phyloP scores from a whole-genome alignment of 2,797 vertebrate species.

The Artibeus jamaicensis region DNA sequence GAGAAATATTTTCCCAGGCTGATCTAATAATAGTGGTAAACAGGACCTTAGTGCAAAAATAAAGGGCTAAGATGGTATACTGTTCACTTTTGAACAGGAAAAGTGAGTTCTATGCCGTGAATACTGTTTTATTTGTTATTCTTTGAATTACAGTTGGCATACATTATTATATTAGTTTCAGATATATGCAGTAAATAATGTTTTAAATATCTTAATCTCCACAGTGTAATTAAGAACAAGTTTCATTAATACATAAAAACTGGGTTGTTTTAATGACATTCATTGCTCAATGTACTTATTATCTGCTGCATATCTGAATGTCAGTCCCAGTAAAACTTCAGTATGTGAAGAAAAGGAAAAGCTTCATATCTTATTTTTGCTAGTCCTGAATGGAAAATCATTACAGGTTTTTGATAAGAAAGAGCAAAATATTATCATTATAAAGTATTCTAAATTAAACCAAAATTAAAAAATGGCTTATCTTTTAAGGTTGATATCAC shows the following conservation, averaged over 20 bases:
- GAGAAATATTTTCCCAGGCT: constrained; percentile 55
- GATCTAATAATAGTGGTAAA: constrained; percentile 47
- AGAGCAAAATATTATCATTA: background rate
- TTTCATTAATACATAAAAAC: background rate
- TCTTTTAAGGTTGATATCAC: background rate
- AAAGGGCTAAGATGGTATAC: constrained; percentile 5
- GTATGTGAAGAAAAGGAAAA: background rate
- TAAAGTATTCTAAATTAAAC: background rate
- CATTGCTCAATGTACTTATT: background rate
- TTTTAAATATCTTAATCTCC: background rate
- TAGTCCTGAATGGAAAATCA: background rate
- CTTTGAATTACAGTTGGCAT: background rate
- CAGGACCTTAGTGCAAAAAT: constrained; percentile 24
- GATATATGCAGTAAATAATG: background rate
- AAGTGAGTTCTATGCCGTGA: background rate
- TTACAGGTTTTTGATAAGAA: background rate
- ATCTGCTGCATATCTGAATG: background rate
- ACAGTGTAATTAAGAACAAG: background rate
- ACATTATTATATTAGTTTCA: background rate
- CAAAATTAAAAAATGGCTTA: background rate
- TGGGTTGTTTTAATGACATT: background rate
- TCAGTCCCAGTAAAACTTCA: background rate
- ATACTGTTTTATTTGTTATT: background rate
- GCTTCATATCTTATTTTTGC: background rate
- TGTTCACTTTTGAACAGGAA: constrained; percentile 46